These are phyloP conservation scores for Alouatta palliata DNA, from an alignment of 2,113 vertebrate species.

Conservation along the genomic window DNA sequence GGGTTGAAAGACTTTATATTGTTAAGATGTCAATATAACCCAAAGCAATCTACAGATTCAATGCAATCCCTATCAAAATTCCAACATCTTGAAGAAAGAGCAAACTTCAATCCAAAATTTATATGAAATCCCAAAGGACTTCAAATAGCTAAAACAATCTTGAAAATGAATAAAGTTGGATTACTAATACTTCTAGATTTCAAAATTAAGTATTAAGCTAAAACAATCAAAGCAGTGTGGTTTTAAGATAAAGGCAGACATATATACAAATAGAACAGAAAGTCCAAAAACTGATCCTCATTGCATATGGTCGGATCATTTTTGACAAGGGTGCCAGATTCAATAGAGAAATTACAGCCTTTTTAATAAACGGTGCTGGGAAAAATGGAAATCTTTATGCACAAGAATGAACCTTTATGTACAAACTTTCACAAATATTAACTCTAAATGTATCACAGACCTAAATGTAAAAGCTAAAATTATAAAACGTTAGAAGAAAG, in stretches of 20 bases:
- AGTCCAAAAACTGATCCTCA: neutral
- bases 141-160: neutral
- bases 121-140: neutral
- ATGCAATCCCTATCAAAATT: neutral
- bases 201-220: neutral
- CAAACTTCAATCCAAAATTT: neutral
- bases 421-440: neutral
- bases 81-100: neutral
- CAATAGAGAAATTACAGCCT: neutral
- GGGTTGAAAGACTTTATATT: neutral
- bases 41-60: neutral
- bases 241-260: neutral
- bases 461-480: neutral
- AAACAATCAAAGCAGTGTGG: neutral
- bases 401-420: neutral
- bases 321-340: neutral
- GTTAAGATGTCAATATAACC: neutral
- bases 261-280: neutral
- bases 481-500: neutral
- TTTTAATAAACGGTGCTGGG: neutral
- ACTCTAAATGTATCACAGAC: neutral
- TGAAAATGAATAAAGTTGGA: neutral
- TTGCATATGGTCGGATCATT: neutral
- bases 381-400: neutral
- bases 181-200: neutral